Percentiles rank a stretch among this genome's conserved stretches.
Evolutionary conservation across 2,797 vertebrate species (phyloP).

Genomic region (Manis javanica): DNA sequence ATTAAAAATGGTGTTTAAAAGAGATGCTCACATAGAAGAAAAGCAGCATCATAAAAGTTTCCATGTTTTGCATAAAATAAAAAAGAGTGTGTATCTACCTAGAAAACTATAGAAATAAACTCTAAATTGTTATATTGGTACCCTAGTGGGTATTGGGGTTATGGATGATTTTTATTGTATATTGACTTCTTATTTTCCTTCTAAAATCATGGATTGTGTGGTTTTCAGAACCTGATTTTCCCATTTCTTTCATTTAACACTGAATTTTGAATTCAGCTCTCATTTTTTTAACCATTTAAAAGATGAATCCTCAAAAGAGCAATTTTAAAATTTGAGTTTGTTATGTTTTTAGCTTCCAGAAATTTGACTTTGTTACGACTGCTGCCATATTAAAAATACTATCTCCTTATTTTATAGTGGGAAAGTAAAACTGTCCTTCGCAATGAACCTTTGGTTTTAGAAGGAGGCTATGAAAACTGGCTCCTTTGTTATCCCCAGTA

Average conservation of each 20-base stretch:
- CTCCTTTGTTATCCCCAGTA: conserved; percentile 98
- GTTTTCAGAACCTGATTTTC: neutral
- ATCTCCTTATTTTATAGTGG: conserved; percentile 91
- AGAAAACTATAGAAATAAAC: conserved; percentile 33
- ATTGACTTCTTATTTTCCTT: conserved; percentile 22
- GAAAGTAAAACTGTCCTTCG: conserved; percentile 95
- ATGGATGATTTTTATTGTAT: conserved; percentile 17
- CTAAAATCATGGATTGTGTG: conserved; percentile 29
- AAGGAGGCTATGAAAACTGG: conserved; percentile 99
- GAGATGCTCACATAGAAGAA: neutral
- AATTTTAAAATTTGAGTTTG: conserved; percentile 7
- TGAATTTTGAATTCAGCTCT: conserved; percentile 19
- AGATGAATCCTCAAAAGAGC: neutral
- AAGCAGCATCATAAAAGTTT: conserved; percentile 41
- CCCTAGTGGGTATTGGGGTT: neutral
- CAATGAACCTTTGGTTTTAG: conserved; percentile 95
- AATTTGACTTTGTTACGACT: neutral
- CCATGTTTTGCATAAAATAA: conserved; percentile 38
- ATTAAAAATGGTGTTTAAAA: conserved; percentile 50
- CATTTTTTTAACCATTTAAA: conserved; percentile 20
- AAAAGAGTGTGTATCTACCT: neutral
- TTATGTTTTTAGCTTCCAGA: neutral
- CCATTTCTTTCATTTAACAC: conserved; percentile 22
- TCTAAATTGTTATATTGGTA: neutral
- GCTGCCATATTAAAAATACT: neutral